phyloP scores from a whole-genome alignment of 2,113 vertebrate genomes.

The Hypomesus transpacificus region DNA sequence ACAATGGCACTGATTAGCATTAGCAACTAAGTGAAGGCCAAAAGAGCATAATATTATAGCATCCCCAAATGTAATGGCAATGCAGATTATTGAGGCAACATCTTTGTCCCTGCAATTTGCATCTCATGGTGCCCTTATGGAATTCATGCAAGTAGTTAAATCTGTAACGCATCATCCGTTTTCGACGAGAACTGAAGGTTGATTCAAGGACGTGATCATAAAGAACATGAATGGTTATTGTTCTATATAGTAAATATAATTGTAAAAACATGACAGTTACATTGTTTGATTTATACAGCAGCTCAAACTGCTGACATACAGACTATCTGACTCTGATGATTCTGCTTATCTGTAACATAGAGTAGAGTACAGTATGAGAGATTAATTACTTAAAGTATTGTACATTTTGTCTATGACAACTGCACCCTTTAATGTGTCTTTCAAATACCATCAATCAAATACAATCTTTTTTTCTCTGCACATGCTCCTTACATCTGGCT shows the following conservation, averaged over 20 bases:
- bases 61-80: not conserved
- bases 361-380: too few relatives aligned
- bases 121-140: not conserved
- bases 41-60: conserved; percentile 24
- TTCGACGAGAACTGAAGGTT: too few relatives aligned
- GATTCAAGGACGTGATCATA: too few relatives aligned
- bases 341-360: not conserved
- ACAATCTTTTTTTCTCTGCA: not conserved
- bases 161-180: too few relatives aligned
- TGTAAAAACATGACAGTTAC: not conserved
- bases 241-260: too few relatives aligned
- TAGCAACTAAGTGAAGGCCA: conserved; percentile 7
- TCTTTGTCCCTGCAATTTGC: not conserved
- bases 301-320: conserved; percentile 10
- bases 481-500: not conserved
- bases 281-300: not conserved
- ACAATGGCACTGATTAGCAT: conserved; percentile 47
- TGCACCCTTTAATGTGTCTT: conserved; percentile 24
- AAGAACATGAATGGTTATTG: too few relatives aligned
- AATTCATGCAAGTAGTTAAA: too few relatives aligned
- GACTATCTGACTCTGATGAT: conserved; percentile 5
- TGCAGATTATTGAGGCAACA: conserved; percentile 15
- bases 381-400: too few relatives aligned
- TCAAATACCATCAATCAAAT: conserved; percentile 6
- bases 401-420: conserved; percentile 1